A percentile compares a stretch with the other conserved stretches of the same genome.
phyloP scores from a whole-genome alignment of 2,797 vertebrate genomes.

The Denticeps clupeoides region DNA sequence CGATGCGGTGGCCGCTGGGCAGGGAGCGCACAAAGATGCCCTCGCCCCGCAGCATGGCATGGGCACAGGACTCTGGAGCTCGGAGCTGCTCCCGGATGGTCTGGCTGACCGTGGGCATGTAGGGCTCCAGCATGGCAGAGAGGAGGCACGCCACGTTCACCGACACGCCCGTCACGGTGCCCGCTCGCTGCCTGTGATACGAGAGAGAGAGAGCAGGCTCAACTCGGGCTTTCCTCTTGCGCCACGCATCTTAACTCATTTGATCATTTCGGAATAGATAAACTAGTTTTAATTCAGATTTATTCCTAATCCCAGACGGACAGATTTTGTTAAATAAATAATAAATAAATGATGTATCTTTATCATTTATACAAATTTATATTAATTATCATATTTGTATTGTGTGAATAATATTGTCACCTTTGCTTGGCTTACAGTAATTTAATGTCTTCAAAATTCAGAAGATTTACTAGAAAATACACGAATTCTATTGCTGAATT shows the following conservation, averaged over 20 bases:
- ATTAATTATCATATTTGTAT: neutral
- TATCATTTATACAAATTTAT: too few relatives aligned
- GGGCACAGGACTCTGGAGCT: conserved; percentile 48
- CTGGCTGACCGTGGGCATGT: conserved; percentile 75
- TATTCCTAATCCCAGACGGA: too few relatives aligned
- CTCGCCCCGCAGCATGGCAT: conserved; percentile 51
- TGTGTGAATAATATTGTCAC: too few relatives aligned
- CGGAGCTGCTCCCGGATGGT: conserved; percentile 76
- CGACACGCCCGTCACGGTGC: conserved; percentile 79
- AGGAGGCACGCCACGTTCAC: conserved; percentile 80
- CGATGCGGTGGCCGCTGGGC: conserved; percentile 70
- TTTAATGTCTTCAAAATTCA: neutral
- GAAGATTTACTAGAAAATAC: neutral
- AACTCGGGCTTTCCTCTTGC: too few relatives aligned
- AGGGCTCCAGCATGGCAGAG: conserved; percentile 76
- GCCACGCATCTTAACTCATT: too few relatives aligned
- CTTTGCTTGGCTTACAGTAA: neutral
- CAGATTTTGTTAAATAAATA: too few relatives aligned
- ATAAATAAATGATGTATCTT: too few relatives aligned
- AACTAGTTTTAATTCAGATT: too few relatives aligned
- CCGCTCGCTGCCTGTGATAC: conserved; percentile 76
- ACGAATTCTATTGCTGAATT: conserved; percentile 7
- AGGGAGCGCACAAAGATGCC: conserved; percentile 66
- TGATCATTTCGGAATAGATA: too few relatives aligned
- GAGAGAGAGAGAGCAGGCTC: too few relatives aligned